Evolutionary conservation across 1,140 invertebrate species (phyloP), one percentile per base, ranked within the genome.

Genomic region (Drosophila insularis): DNA sequence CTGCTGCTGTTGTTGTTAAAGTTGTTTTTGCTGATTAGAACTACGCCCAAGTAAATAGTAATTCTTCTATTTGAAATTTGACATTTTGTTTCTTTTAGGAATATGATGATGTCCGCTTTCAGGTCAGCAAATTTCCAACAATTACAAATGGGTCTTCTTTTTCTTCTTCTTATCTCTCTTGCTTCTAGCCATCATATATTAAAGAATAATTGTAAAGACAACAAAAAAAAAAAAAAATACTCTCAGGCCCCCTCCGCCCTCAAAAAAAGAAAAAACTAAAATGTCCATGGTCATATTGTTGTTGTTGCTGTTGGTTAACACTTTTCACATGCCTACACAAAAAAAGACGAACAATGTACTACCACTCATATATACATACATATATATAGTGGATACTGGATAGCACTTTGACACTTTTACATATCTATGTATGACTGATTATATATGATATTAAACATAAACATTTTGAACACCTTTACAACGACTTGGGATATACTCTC

Each of bases 181-280:
- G 66, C 66, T 77, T 77, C 64, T 75, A 75, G 73, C 66, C 66
- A 65, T 75, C 63, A 64, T 66, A 61, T 66, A 65, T 81, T 84
- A 84, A 84, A 82, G 80, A 84, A 84, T 76, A 80, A 85, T 80
- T 82, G 80, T 85, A 32, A 43, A 37, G 19, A 10, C 56, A 61
- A 27, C 27, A 27, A 5, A 4, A 27, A 27, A 27, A 27, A 27
- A 5, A 27, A 46, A 60, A 67, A 46, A 50, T 50, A 61, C 66
- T 81, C 79, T 55, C 79, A 81, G 73, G 73, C 73, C 63, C 39
- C 46, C 55, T 43, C 32, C 32, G 2, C 32, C 32, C 32, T 3
- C 4, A 35, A 11, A 10, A 11, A 35, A 35, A 27, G 4, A 27
- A 65, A 59, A 39, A 27, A 60, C 39, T 46, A n/a, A 50, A 27